Base-by-base conservation (phyloP, 1,140 invertebrate genomes). In the Dinoponera quadriceps region DNA sequence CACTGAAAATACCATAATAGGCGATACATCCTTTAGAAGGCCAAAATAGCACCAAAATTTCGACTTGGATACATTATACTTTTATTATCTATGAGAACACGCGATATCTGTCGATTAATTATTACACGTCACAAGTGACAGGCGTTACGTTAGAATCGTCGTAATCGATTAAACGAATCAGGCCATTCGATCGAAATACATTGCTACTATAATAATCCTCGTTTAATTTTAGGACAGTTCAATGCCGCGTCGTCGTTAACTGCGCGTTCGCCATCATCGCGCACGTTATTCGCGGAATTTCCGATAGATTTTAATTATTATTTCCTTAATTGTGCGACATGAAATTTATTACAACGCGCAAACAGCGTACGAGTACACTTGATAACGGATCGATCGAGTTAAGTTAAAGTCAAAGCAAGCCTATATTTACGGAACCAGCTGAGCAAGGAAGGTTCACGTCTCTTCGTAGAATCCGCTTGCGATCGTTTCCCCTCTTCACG, bases 321-420 rank as follows among this genome's bases (percentile, higher is more conserved):
- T 80, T 80, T 71, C 33, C 65, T 71, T 48, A 57, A 71, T 29
- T 48, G 7, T 68, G 38, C 68, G 38, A 77, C 33, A 20, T 29
- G 51, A 63, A 51, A 20, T 51, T 25, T 20, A 7, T 65, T 22
- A 4, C 16, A 22, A 7, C 29, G 65, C 33, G n/a, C 38, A 38
- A n/a, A 25, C 63, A 14, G 0, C 5, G 22, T 20, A 66, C 14
- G 27, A 77, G 54, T 57, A 38, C 25, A 54, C 9, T 29, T 54
- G 49, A 66, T 66, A 77, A 77, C 22, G 54, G 4, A 4, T 38
- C 29, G 49, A 68, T 78, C 33, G 51, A 71, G n/a, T 44, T 4
- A 9, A 44, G 11, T 9, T 44, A 11, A 44, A 44, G 38, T 44
- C 38, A 44, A 44, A 44, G 7, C 33, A 33, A n/a, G 33, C 33